Conservation (phyloP, 2,797 vertebrate genomes). For the Fundulus diaphanus region DNA sequence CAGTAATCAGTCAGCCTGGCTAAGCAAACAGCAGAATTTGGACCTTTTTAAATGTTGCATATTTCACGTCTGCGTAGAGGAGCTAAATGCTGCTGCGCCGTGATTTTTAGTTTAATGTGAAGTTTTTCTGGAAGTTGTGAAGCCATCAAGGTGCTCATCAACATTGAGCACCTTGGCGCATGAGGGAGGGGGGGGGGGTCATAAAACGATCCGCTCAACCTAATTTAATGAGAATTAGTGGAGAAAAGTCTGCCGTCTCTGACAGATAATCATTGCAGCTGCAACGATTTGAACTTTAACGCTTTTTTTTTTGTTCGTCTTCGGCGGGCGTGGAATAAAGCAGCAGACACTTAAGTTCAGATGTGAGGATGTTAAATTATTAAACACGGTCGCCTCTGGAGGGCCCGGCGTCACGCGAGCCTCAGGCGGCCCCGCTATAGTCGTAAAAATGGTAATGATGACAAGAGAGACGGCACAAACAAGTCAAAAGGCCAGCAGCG, state of each 20-base stretch:
- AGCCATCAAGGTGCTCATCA: slow-evolving; percentile 6
- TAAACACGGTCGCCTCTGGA: slow-evolving; percentile 36
- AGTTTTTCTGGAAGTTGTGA: slow-evolving; percentile 10
- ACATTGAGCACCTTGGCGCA: slow-evolving; percentile 3
- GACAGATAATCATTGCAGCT: not conserved
- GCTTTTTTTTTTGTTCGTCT: slow-evolving; percentile 12
- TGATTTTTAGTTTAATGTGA: slow-evolving; percentile 23
- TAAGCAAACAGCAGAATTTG: not conserved
- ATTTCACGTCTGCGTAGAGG: too few relatives aligned
- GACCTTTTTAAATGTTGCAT: too few relatives aligned
- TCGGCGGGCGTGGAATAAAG: not conserved
- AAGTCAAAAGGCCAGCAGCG: slow-evolving; percentile 57
- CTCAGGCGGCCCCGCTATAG: slow-evolving; percentile 27
- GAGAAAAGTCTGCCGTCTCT: not conserved
- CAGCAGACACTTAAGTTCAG: slow-evolving; percentile 20
- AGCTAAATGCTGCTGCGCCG: slow-evolving; percentile 2
- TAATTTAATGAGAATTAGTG: slow-evolving; percentile 35
- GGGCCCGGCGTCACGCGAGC: slow-evolving; percentile 40
- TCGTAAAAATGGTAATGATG: slow-evolving; percentile 56
- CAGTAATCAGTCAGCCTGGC: not conserved
- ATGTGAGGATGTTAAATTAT: slow-evolving; percentile 50
- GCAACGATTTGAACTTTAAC: slow-evolving; percentile 8
- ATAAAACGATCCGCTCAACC: slow-evolving; percentile 16
- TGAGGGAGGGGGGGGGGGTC: not conserved
- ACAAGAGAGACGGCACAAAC: slow-evolving; percentile 33